Base-by-base conservation (phyloP, 2,888 invertebrate species). In the Pyrocoelia pectoralis region DNA sequence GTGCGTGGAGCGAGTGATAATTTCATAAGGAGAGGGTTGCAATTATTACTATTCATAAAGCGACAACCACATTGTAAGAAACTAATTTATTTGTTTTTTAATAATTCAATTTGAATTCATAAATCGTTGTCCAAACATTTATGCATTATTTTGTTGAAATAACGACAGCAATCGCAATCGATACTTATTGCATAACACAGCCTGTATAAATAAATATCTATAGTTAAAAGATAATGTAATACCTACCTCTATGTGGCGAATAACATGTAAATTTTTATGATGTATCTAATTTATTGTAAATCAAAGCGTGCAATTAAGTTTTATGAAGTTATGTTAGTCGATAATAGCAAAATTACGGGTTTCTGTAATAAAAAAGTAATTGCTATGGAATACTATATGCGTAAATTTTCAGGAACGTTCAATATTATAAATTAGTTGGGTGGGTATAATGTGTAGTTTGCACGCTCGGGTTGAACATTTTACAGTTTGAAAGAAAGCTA, bases 371-470 rank as follows among this genome's bases (percentile, higher is more conserved):
- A 43, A 43, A 43, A 43, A 14, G 15, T 43, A 43, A 43, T 43
- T 43, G 41, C 13, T 43, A 13, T 43, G 41, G 15, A 43, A 43
- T 43, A 15, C 13, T 43, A 43, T 15, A 43, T 43, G 14, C 15
- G 41, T 43, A 43, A 43, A 43, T 43, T 24, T 56, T 49, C 38
- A 56, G 38, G 33, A 49, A 38, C 56, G 56, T 56, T 56, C 56
- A 33, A 56, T 48, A 56, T 56, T 49, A 49, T 56, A 56, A 56
- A 56, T 43, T 43, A 43, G 41, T 43, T 43, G 41, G 41, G 56
- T 56, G 48, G 56, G 48, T 56, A 56, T 56, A 56, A 56, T 56
- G 56, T 56, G 29, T 38, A 48, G 29, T 48, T 56, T 56, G 56
- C 56, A 56, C 56, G 56, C 56, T 56, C 49, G 13, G 33, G 33